Conservation (phyloP, 2,113 vertebrate species). For the Menura novaehollandiae region DNA sequence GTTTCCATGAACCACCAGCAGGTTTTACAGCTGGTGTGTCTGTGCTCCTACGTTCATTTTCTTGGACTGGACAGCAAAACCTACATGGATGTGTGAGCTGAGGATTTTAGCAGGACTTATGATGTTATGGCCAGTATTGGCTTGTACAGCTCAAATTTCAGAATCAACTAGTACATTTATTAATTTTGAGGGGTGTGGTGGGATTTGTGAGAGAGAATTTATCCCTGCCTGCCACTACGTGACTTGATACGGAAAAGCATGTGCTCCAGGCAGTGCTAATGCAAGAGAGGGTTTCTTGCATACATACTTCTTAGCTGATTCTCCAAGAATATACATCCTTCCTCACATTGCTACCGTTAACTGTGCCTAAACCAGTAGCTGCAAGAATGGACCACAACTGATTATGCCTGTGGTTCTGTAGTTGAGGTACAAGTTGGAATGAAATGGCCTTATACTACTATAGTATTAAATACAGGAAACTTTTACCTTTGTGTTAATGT, state of each 20-base stretch:
- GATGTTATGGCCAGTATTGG: background rate
- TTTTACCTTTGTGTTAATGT: background rate
- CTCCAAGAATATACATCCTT: background rate
- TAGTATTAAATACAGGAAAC: background rate
- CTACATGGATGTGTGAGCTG: background rate
- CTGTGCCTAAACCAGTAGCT: too few relatives aligned
- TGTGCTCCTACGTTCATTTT: background rate
- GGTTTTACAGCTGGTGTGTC: background rate
- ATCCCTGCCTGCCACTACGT: background rate
- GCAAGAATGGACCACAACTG: background rate
- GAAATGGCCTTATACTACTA: background rate
- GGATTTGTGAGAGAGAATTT: background rate
- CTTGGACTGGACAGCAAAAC: background rate
- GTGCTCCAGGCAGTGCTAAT: background rate
- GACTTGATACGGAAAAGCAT: background rate
- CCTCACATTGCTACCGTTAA: background rate
- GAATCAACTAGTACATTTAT: background rate
- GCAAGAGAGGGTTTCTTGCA: background rate
- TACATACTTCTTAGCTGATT: background rate
- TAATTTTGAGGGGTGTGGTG: background rate
- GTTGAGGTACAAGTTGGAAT: background rate
- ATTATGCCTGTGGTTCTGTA: background rate
- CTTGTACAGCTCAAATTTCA: background rate
- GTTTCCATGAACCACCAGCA: background rate
- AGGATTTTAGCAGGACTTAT: background rate